These are phyloP conservation scores for Spermophilus dauricus DNA, from an alignment of 2,113 vertebrate genomes.

Conservation along the genomic window DNA sequence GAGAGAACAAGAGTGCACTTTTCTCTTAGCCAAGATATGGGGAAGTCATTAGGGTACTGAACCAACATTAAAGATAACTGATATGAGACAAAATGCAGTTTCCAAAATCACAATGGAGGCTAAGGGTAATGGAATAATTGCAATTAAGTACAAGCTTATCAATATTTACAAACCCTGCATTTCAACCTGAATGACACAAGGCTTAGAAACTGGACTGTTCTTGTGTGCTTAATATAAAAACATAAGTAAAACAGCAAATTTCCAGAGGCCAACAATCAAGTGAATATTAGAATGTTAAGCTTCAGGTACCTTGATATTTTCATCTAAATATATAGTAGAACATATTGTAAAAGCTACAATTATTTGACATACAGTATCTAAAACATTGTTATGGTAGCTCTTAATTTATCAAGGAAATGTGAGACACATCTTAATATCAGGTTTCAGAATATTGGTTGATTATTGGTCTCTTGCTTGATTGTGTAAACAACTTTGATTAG, in stretches of 20 bases:
- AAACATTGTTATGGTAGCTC: neutral
- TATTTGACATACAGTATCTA: neutral
- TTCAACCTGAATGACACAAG: neutral
- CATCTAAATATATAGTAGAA: neutral
- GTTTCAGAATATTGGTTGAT: neutral
- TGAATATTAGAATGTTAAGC: neutral
- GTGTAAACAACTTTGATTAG: conserved; percentile 30
- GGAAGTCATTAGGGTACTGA: neutral
- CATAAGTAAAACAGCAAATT: neutral
- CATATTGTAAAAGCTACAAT: neutral
- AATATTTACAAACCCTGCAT: conserved; percentile 26
- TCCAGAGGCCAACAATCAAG: neutral
- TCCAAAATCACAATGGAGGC: neutral
- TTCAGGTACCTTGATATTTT: neutral
- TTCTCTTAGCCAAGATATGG: neutral
- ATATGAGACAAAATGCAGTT: neutral
- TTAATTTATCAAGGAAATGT: conserved; percentile 33
- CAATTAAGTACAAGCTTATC: neutral
- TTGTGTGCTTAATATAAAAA: neutral
- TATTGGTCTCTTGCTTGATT: neutral
- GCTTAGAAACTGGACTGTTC: neutral
- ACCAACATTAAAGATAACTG: neutral
- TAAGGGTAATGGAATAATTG: neutral
- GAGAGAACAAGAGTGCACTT: fast-evolving
- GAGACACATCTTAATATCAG: neutral